Base-by-base conservation (phyloP, 2,888 invertebrate genomes). In the Agrotis segetum region DNA sequence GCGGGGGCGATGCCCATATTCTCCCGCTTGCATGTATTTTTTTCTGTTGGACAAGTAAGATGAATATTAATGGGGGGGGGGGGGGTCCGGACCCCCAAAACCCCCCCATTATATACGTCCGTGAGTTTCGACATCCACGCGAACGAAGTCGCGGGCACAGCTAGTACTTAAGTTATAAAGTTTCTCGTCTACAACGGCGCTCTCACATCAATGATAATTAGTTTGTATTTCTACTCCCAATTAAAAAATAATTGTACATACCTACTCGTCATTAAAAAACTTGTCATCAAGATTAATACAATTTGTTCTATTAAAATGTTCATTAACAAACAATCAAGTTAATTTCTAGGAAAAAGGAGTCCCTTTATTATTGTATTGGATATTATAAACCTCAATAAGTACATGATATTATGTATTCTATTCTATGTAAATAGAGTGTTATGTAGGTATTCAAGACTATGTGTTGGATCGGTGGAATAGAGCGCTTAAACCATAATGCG, bases 341-440 rank as follows among this genome's bases (percentile, higher is more conserved):
- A 17, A 68, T 56, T 69, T 62, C 52, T 52, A 29, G 56, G 17
- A 65, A 67, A 56, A 64, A 66, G 64, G 58, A 61, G 29, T 53
- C 11, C 11, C 52, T 52, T 40, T 40, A 61, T 67, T 65, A 52
- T 55, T 59, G 58, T 63, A 69, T 58, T 68, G 60, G 17, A n/a
- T 56, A 67, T 70, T 67, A 70, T 2, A n/a, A 40, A 29, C 17
- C 7, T 60, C 13, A 16, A 50, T 64, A n/a, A 6, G 24, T 29
- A 55, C 50, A 56, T 50, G 58, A 55, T 58, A 55, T 64, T 63
- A 53, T 60, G 17, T 50, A 67, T 46, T 70, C 65, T 58, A 76
- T 82, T 76, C 67, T 70, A 79, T 82, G 76, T 55, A 74, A 79
- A 67, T 77, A 21, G 24, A 46, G 21, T 34, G n/a, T 44, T 2